These are phyloP conservation scores for Eucidaris tribuloides DNA, from an alignment of 35 echinoderm and acorn worm species.

Conservation along the genomic window DNA sequence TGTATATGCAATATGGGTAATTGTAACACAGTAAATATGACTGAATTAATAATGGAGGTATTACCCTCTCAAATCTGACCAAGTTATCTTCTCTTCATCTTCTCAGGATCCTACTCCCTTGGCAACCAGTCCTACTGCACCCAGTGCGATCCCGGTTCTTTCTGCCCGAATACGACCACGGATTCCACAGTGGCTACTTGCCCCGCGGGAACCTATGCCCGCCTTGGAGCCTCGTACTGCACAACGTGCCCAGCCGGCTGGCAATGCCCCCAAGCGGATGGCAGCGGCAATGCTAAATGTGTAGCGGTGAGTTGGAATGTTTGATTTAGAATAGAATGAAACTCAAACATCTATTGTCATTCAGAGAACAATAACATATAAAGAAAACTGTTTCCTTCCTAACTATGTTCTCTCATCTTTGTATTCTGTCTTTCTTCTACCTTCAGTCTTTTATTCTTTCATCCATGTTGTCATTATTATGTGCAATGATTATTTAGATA, in stretches of 20 bases:
- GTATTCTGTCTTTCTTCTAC: no score
- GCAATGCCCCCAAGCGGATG: constrained; percentile 78
- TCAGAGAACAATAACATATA: no score
- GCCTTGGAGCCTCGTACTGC: constrained; percentile 44
- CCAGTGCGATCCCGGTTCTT: constrained; percentile 53
- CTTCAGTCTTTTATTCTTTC: no score
- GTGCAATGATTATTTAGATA: no score
- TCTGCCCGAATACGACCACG: constrained; percentile 73
- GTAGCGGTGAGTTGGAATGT: constrained; percentile 42
- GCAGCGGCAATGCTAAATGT: constrained; percentile 84
- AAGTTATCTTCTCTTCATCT: no score
- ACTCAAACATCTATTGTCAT: not conserved
- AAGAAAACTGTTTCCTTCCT: no score
- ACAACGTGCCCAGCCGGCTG: constrained; percentile 67
- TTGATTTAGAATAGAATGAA: not conserved
- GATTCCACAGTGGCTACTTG: constrained; percentile 61
- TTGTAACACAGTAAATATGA: no score
- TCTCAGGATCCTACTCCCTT: constrained; percentile 68
- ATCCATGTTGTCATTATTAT: no score
- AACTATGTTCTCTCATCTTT: no score
- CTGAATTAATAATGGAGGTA: no score
- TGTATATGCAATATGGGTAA: no score
- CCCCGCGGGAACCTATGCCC: constrained; percentile 59
- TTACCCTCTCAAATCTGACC: no score
- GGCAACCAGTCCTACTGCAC: constrained; percentile 84